Evolutionary conservation across 2,888 invertebrate genomes (phyloP), one percentile per base, ranked within the genome.

Genomic region (Drosophila robusta): DNA sequence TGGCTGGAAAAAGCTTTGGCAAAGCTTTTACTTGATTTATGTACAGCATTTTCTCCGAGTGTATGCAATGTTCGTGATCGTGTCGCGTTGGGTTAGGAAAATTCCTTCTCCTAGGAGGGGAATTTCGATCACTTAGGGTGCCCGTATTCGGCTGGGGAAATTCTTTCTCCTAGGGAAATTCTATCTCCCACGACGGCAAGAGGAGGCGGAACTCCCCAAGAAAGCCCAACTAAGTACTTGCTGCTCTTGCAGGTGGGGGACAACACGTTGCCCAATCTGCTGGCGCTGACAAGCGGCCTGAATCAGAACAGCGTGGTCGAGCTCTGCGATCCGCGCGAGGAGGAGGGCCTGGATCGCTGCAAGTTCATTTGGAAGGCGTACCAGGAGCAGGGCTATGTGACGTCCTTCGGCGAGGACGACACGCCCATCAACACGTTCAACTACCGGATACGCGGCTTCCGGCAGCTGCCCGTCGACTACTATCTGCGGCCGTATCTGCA

Each of bases 201-300:
- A 18, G 18, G 2, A 18, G 18, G n/a, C n/a, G n/a, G 18, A 18
- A 18, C 18, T 18, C 2, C 1, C 18, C 18, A 26, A 6, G 1
- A n/a, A n/a, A n/a, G n/a, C n/a, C n/a, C n/a, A n/a, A 29, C 2
- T 9, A 9, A 29, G 8, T 3, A 29, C 29, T 29, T 9, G 29
- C 3, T 3, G 29, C 9, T 2, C 29, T 9, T 29, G 9, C 4
- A 96, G 94, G 93, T 96, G 62, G 96, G 94, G 0, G 97, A 97
- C 81, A 97, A 98, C 82, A 97, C 97, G 0, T 96, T 96, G 87
- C 97, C 97, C 0, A 98, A 98, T 92, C 91, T 98, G 51, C 95
- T 97, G 93, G 96, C 97, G 0, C 93, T 96, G 47, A 92, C 96
- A 3, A 95, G 95, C 0, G 98, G 97, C 0, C 93, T 94, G 67